A percentile compares a stretch with the other conserved stretches of the same genome.
These are phyloP conservation scores for Danaus chrysippus DNA, from an alignment of 2,888 invertebrate genomes.

Conservation along the genomic window DNA sequence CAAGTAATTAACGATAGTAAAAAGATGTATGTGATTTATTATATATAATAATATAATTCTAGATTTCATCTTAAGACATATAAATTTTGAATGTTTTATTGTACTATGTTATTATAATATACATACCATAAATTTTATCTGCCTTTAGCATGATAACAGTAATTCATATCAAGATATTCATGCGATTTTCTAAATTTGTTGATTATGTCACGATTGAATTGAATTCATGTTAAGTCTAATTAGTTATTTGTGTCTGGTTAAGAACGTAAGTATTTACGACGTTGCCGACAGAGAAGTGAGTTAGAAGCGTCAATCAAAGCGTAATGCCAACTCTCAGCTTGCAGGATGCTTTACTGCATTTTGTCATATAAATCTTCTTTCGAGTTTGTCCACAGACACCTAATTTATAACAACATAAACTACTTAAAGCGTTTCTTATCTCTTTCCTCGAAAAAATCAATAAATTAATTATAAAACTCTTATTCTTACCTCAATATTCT, in stretches of 20 bases:
- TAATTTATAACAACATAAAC: conserved; percentile 44
- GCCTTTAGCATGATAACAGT: too few species aligned
- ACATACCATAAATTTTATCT: not conserved
- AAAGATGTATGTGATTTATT: conserved; percentile 69
- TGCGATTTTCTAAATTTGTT: conserved; percentile 18
- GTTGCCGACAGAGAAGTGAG: conserved; percentile 12
- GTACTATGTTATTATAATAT: not conserved
- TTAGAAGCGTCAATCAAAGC: conserved; percentile 16
- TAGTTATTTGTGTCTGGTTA: conserved; percentile 14
- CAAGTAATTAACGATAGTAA: conserved; percentile 74
- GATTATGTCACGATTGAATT: conserved; percentile 26
- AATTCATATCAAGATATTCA: not conserved
- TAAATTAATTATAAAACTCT: conserved; percentile 6
- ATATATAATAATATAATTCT: conserved; percentile 46
- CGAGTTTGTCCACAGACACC: conserved; percentile 32
- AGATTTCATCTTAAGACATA: conserved; percentile 34
- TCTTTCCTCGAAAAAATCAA: conserved; percentile 16
- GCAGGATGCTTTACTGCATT: conserved; percentile 35
- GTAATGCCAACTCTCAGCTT: conserved; percentile 22
- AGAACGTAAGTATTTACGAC: conserved; percentile 19
- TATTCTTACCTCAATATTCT: conserved; percentile 3
- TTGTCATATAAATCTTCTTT: conserved; percentile 44
- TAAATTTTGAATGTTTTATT: not conserved
- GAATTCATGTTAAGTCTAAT: conserved; percentile 13
- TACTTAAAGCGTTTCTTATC: conserved; percentile 33